A percentile compares a stretch with the other conserved stretches of the same genome.
Evolutionary conservation across 1,140 invertebrate genomes (phyloP).

Genomic region (Solenopsis fugax): DNA sequence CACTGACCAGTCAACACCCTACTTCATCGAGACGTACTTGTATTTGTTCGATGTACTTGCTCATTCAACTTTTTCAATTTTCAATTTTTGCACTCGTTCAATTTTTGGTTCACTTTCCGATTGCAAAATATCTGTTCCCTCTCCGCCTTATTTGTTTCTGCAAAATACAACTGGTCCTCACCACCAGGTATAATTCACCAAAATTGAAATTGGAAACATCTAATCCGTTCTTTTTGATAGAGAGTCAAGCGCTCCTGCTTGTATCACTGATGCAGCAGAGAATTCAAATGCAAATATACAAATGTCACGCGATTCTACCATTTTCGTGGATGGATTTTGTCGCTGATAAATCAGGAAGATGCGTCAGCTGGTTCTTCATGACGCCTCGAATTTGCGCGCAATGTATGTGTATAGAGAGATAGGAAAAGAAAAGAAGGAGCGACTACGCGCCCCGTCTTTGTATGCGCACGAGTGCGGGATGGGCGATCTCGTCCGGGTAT

Average conservation of each 20-base stretch:
- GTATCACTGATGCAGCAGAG: constrained; percentile 9
- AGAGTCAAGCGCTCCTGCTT: not conserved
- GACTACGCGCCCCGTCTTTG: constrained; percentile 64
- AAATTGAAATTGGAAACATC: not conserved
- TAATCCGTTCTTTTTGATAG: not conserved
- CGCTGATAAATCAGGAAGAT: constrained; percentile 7
- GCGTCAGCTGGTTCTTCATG: constrained; percentile 64
- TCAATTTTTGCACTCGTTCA: not conserved
- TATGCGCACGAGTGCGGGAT: constrained; percentile 61
- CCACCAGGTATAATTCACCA: constrained; percentile 7
- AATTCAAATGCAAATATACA: constrained; percentile 2
- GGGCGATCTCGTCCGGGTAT: constrained; percentile 74
- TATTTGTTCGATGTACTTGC: not conserved
- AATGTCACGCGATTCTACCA: constrained; percentile 21
- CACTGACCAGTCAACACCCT: not conserved
- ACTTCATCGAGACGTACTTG: not conserved
- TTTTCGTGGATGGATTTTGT: constrained; percentile 10
- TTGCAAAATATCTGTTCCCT: no score
- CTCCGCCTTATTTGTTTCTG: not conserved
- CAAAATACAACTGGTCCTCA: constrained; percentile 3
- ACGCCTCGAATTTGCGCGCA: constrained; percentile 46
- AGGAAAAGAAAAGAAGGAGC: not conserved
- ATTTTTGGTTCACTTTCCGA: not conserved
- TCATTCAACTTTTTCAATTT: not conserved
- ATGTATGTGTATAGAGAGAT: not conserved